phyloP scores from a whole-genome alignment of 2,797 vertebrate species.

The Labeo calbasu region DNA sequence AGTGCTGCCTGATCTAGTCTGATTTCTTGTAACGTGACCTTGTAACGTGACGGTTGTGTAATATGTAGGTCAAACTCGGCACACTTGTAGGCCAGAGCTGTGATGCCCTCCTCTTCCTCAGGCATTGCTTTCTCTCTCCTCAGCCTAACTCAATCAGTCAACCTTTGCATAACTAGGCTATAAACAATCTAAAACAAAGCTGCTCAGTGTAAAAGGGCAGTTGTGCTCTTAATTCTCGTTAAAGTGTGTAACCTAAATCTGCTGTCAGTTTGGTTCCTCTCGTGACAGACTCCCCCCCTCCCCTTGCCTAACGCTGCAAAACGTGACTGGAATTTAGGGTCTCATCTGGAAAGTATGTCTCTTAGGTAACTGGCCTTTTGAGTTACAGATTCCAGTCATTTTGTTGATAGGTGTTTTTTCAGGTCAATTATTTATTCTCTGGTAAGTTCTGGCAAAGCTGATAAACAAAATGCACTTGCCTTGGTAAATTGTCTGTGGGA shows the following conservation, averaged over 20 bases:
- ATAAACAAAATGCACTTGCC: neutral
- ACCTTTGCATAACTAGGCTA: constrained; percentile 22
- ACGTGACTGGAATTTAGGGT: constrained; percentile 47
- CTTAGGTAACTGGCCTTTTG: constrained; percentile 38
- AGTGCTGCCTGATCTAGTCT: constrained; percentile 31
- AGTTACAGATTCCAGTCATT: constrained; percentile 31
- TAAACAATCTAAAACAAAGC: constrained; percentile 9
- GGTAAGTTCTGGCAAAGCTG: neutral
- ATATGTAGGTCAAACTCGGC: constrained; percentile 67
- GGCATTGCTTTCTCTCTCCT: constrained; percentile 33
- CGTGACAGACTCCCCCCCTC: constrained; percentile 15
- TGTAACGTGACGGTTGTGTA: constrained; percentile 60
- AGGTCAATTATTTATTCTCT: constrained; percentile 20
- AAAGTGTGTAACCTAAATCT: constrained; percentile 31
- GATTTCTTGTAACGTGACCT: constrained; percentile 32
- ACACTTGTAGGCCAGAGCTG: constrained; percentile 50
- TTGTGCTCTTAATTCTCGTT: constrained; percentile 7
- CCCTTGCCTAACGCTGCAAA: constrained; percentile 16
- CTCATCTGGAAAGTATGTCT: constrained; percentile 47
- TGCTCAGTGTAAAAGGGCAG: neutral
- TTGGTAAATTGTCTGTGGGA: neutral
- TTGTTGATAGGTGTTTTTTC: constrained; percentile 3
- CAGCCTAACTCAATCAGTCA: neutral
- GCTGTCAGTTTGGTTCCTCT: constrained; percentile 21
- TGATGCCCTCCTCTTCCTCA: constrained; percentile 42